Percentiles rank a stretch among this genome's conserved stretches.
Conservation (phyloP, 2,797 vertebrate species). For the Anguilla megastoma region DNA sequence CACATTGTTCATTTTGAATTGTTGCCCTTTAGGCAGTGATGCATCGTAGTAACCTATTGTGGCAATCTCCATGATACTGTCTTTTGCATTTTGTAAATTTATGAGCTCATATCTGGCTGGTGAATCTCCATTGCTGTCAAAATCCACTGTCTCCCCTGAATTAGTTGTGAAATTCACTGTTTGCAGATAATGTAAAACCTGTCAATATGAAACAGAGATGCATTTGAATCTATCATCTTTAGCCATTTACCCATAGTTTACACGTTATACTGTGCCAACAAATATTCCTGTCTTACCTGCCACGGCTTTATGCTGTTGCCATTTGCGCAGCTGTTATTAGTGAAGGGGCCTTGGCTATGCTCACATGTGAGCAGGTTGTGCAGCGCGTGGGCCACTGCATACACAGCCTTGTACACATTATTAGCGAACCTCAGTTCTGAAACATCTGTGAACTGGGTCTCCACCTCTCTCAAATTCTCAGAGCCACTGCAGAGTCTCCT, state of each 20-base stretch:
- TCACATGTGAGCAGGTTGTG: conserved; percentile 68
- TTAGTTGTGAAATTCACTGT: conserved; percentile 70
- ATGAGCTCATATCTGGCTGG: conserved; percentile 78
- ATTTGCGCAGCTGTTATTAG: conserved; percentile 57
- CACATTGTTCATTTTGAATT: conserved; percentile 65
- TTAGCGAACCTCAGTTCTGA: conserved; percentile 76
- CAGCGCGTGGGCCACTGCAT: conserved; percentile 74
- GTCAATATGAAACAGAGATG: not conserved
- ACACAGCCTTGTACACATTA: conserved; percentile 80
- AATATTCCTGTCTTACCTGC: conserved; percentile 67
- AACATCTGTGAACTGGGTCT: conserved; percentile 74
- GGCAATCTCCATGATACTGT: conserved; percentile 57
- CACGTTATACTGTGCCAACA: not conserved
- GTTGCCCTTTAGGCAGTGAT: conserved; percentile 61
- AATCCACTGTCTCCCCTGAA: conserved; percentile 69
- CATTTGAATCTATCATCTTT: not conserved
- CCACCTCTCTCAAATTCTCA: conserved; percentile 69
- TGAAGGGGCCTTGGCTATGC: conserved; percentile 52
- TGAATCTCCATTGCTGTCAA: conserved; percentile 74
- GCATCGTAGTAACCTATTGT: conserved; percentile 73
- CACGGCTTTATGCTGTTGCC: conserved; percentile 69
- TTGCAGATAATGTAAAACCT: conserved; percentile 71
- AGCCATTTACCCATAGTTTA: not conserved
- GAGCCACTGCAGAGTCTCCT: conserved; percentile 65
- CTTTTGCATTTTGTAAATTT: conserved; percentile 68